Evolutionary conservation across 2,797 vertebrate species (phyloP), one percentile per base, ranked within the genome.

Genomic region (Pseudopleuronectes americanus): DNA sequence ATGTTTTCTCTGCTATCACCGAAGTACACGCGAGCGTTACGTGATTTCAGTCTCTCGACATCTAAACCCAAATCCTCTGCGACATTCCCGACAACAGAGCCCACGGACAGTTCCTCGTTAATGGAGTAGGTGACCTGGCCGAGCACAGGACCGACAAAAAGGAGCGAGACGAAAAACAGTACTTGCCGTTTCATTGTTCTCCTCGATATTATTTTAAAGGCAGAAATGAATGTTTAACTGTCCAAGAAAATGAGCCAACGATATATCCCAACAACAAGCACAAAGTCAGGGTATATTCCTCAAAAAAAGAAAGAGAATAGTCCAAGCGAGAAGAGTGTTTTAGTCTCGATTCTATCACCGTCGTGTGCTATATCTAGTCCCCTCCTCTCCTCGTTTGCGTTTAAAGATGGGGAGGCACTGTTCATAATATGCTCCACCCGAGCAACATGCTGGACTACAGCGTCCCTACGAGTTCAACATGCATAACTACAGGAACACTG

Each of bases 111-210:
- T 74, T 96, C 96, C 83, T 97, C 96, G 22, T 91, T 92, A 71
- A 96, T 88, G 26, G 94, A 94, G 91, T 96, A 96, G 86, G 92
- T 93, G 84, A 95, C 86, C 58, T 93, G 90, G 51, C 92, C 91
- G 74, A 84, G 82, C 77, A 87, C 92, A 77, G 86, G 57, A 48
- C 60, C 16, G 47, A 84, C 26, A 84, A 87, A 86, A 66, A 94
- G 75, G 38, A 86, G 83, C 68, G 74, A 93, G 80, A 92, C 69
- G 74, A 95, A 92, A 80, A 93, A 85, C 85, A 93, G 77, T 89
- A 92, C 92, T 86, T 92, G 94, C 92, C 93, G 85, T 84, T 71
- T 86, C 89, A 93, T 94, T 85, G 93, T 90, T 89, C 80, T 74
- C 24, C 51, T 60, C 17, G 26, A 47, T 22, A 64, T 51, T 41